phyloP scores from a whole-genome alignment of 2,888 invertebrate genomes.

The Pantelozetes paolii region DNA sequence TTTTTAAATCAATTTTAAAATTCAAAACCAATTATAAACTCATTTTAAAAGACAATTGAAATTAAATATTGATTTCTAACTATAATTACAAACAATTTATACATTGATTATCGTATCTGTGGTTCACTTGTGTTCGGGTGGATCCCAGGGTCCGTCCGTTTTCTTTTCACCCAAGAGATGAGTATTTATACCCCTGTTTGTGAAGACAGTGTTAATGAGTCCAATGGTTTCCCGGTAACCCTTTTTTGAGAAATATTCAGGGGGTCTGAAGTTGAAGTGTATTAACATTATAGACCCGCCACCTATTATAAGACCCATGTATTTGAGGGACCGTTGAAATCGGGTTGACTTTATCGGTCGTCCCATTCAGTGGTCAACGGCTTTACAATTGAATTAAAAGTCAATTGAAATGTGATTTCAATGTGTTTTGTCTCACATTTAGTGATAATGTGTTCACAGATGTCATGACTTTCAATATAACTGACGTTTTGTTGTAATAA shows the following conservation, averaged over 20 bases:
- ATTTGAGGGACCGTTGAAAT: background rate
- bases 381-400: background rate
- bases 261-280: background rate
- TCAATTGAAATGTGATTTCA: too few relatives aligned
- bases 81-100: too few relatives aligned
- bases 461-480: too few relatives aligned
- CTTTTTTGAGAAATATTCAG: background rate
- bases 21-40: too few relatives aligned
- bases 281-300: background rate
- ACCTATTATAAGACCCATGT: background rate
- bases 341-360: constrained; percentile 12
- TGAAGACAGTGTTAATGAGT: background rate
- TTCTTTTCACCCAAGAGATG: background rate
- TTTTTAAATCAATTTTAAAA: too few relatives aligned
- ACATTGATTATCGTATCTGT: too few relatives aligned
- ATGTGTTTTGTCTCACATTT: too few relatives aligned
- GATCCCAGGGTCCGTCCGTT: background rate
- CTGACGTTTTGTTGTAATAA: too few relatives aligned
- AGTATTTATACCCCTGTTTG: background rate
- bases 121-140: too few relatives aligned
- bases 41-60: too few relatives aligned
- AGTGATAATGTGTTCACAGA: too few relatives aligned
- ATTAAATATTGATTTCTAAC: too few relatives aligned
- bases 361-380: background rate
- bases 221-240: background rate